These are phyloP conservation scores for Anarhynchus alexandrinus DNA, from an alignment of 2,113 vertebrate genomes.

Conservation along the genomic window DNA sequence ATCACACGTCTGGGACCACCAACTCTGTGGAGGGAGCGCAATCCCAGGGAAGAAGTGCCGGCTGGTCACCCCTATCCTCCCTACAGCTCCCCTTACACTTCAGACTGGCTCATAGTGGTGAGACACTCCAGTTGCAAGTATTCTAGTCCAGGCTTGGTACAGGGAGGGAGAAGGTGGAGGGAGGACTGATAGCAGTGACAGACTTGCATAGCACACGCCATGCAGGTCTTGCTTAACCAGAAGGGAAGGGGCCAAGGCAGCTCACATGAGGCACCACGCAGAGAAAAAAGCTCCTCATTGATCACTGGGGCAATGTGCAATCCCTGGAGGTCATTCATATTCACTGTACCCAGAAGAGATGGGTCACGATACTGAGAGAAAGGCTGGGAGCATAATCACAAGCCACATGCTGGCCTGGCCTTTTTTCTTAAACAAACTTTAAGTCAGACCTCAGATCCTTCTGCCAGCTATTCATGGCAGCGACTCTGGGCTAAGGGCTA, in stretches of 20 bases:
- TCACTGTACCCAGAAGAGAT: background rate
- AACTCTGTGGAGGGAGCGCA: background rate
- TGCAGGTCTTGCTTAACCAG: background rate
- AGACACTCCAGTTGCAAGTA: background rate
- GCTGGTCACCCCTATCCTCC: background rate
- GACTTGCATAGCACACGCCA: background rate
- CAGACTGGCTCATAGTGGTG: background rate
- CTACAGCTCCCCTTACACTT: background rate
- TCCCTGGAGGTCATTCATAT: background rate
- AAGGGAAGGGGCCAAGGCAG: background rate
- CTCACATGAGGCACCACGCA: background rate
- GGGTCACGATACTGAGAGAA: background rate
- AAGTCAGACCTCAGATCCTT: background rate
- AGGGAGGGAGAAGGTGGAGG: background rate
- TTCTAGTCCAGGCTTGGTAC: background rate
- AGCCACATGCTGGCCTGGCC: background rate
- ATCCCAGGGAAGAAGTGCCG: background rate
- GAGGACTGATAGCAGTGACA: accelerated
- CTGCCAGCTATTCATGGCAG: background rate
- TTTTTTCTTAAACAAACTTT: background rate
- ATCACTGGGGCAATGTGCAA: background rate
- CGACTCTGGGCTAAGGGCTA: accelerated
- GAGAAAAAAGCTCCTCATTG: background rate
- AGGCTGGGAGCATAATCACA: background rate
- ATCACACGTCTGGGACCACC: background rate